Evolutionary conservation across 2,888 invertebrate species (phyloP), one percentile per base, ranked within the genome.

Genomic region (Barypeithes pellucidus): DNA sequence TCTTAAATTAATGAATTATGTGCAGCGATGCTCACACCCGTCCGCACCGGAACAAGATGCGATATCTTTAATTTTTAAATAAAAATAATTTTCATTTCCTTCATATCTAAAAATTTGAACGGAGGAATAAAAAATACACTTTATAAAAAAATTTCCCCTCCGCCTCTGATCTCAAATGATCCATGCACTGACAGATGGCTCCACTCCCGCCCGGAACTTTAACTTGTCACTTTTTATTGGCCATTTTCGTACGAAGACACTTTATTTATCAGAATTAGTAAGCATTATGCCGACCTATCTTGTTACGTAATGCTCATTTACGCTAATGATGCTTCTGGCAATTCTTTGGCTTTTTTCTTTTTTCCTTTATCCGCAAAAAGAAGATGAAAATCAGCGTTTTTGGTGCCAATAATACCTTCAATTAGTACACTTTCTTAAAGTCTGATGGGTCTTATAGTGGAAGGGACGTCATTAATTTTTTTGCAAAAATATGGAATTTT

Each of bases 191-290:
- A 63, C 59, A 45, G 63, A 83, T 84, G 83, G 82, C 80, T 79
- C 79, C 79, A 81, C 80, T 81, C 81, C 77, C 75, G 78, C 79
- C 78, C 77, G 50, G 57, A 63, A 73, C 73, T 73, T 73, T 60
- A 69, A 60, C 69, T 69, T 73, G 69, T 73, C 73, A 73, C 59
- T 69, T 73, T 73, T 70, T 74, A 54, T 66, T 63, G 69, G 52
- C 65, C 67, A 67, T 74, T 74, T 61, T 67, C 62, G 67, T 41
- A 61, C 18, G 43, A 66, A 43, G 52, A 41, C 39, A 74, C 74
- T 74, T 70, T 74, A 74, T 74, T 74, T 74, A 74, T 70, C 66
- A 74, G 74, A 65, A 74, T 74, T 74, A 70, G 74, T 70, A 70
- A 60, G 74, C 69, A 67, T 74, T 69, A 74, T 67, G 67, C 69